Evolutionary conservation across 2,888 invertebrate species (phyloP).

Genomic region (Epinotia bilunana): DNA sequence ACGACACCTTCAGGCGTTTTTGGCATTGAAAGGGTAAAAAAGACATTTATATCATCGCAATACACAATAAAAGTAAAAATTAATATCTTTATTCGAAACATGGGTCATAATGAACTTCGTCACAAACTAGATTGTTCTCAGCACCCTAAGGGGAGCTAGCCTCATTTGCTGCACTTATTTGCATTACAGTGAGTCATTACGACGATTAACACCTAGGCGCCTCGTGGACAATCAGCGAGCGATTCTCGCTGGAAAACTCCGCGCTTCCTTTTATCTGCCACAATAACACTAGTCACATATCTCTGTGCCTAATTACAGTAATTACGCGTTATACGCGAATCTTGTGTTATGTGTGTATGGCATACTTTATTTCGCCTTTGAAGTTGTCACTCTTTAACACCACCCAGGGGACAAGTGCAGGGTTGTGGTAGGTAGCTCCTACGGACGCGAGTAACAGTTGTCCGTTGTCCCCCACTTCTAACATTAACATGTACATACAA

Average conservation of each 20-base stretch:
- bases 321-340: background rate
- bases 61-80: too few species aligned
- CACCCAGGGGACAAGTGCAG: too few species aligned
- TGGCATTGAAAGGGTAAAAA: too few species aligned
- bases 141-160: background rate
- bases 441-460: too few species aligned
- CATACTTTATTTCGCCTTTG: too few species aligned
- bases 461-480: too few species aligned
- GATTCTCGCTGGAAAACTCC: conserved; percentile 25
- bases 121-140: background rate
- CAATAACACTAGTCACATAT: conserved; percentile 11
- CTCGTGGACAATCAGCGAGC: conserved; percentile 7
- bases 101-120: background rate
- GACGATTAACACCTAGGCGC: conserved; percentile 18
- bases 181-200: conserved; percentile 28
- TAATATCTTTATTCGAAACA: background rate
- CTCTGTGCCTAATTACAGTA: background rate
- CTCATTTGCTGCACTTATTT: conserved; percentile 5
- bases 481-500: too few species aligned
- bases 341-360: too few species aligned
- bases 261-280: conserved; percentile 12
- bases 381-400: too few species aligned
- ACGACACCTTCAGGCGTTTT: too few species aligned
- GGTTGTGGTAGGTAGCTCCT: too few species aligned
- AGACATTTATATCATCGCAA: too few species aligned